phyloP scores from a whole-genome alignment of 1,140 invertebrate species.

The Leucophenga varia region DNA sequence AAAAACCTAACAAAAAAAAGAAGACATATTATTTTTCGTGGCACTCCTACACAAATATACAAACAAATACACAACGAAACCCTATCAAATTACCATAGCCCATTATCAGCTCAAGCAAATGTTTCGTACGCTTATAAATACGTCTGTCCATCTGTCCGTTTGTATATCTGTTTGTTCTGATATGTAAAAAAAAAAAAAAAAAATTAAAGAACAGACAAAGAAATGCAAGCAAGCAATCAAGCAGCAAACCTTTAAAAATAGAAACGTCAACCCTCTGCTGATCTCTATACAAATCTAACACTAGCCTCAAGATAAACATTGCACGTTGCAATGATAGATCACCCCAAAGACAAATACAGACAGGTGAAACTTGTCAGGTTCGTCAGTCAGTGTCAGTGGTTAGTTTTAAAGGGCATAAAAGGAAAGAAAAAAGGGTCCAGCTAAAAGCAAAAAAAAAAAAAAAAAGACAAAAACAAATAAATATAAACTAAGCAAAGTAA shows the following conservation, averaged over 20 bases:
- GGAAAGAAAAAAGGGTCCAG: slow-evolving; percentile 6
- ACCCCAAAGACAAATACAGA: slow-evolving; percentile 50
- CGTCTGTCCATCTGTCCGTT: no score
- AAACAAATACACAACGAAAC: slow-evolving; percentile 16
- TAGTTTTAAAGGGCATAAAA: slow-evolving; percentile 4
- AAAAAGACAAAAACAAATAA: slow-evolving; percentile 20
- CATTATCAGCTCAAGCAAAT: slow-evolving; percentile 51
- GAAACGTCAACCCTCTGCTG: slow-evolving; percentile 21
- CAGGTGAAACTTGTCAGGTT: slow-evolving; percentile 54
- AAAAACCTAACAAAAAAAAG: no score
- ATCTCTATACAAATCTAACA: background rate
- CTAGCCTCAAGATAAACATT: slow-evolving; percentile 18
- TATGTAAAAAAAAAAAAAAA: no score
- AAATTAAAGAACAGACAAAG: slow-evolving; percentile 17
- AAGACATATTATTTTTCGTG: no score
- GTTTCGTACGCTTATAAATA: slow-evolving; percentile 20
- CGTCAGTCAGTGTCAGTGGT: slow-evolving; percentile 14
- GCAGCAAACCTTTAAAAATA: slow-evolving; percentile 15
- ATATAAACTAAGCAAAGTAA: slow-evolving; percentile 16
- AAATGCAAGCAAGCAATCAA: slow-evolving; percentile 21
- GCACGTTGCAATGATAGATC: slow-evolving; percentile 42
- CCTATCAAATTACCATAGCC: slow-evolving; percentile 41
- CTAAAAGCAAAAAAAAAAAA: slow-evolving; percentile 18
- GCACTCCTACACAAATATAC: no score
- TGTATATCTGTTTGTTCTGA: no score